Evolutionary conservation across 2,888 invertebrate species (phyloP).

Genomic region (Chouioia cunea): DNA sequence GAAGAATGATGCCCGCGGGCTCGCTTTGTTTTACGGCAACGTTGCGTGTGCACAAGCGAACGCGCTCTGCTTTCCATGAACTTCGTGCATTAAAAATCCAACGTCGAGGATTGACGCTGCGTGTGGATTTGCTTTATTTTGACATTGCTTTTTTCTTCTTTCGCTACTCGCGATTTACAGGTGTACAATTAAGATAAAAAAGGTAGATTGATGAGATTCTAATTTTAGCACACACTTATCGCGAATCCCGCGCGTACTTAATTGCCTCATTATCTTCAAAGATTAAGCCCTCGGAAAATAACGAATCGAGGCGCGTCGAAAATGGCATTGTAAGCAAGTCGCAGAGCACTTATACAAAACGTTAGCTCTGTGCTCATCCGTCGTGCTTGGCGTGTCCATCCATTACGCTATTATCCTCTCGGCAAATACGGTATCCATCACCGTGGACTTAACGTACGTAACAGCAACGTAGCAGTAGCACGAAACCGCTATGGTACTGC

Average conservation of each 20-base stretch:
- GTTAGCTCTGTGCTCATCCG: conserved; percentile 51
- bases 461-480: conserved; percentile 22
- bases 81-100: conserved; percentile 17
- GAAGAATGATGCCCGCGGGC: conserved; percentile 28
- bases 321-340: conserved; percentile 23
- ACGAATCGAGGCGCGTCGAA: not conserved
- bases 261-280: conserved; percentile 25
- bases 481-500: not conserved
- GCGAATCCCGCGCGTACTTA: conserved; percentile 6
- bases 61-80: not conserved
- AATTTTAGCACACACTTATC: conserved; percentile 21
- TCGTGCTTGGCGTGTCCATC: conserved; percentile 62
- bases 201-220: conserved; percentile 17
- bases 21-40: conserved; percentile 18
- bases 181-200: conserved; percentile 21
- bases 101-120: not conserved
- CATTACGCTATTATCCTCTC: conserved; percentile 64
- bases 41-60: too few species aligned
- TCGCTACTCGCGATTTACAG: not conserved
- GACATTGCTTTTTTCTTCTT: not conserved
- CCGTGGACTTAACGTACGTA: conserved; percentile 47
- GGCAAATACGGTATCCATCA: conserved; percentile 61
- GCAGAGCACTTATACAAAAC: conserved; percentile 42
- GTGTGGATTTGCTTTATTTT: conserved; percentile 13
- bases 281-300: conserved; percentile 20